Base-by-base conservation (phyloP, 1,140 invertebrate species). In the Saccostrea echinata region DNA sequence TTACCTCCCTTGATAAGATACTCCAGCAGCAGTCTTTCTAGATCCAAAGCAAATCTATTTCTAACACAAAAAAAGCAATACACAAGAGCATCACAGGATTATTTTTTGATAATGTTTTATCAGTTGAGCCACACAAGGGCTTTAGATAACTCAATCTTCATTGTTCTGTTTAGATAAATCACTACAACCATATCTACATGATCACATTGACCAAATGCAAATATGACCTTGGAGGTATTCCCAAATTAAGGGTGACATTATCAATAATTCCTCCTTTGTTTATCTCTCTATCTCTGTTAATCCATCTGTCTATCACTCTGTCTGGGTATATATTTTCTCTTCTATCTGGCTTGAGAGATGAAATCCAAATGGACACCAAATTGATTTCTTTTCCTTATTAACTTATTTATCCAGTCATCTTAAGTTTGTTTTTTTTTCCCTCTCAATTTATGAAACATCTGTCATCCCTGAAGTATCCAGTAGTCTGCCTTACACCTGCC, bases 181-280 rank as follows among this genome's bases (percentile, higher is more conserved):
- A 76, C 21, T 33, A n/a, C n/a, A 30, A 64, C 21, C 57, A 64
- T 21, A 18, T 24, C 57, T 64, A n/a, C 57, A 64, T 9, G 8
- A 24, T 64, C 21, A n/a, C 57, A 13, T 24, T 76, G 68, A 76
- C 68, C 68, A 27, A 76, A 33, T 27, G 27, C 68, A 76, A 43
- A 33, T 11, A 30, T 18, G 68, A 30, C 68, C 68, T 33, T 76
- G 68, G 68, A 24, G 27, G 30, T 33, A 33, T 76, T 76, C 68
- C 68, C 55, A 27, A 76, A 33, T 18, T 76, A 2, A 27, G 9
- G 12, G 30, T 76, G 68, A 76, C 68, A 76, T 27, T 76, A 35
- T 76, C 68, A 76, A 76, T 76, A 76, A 76, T 76, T 76, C 68
- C 68, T 61, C 18, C 4, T 61, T 61, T n/a, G n/a, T 61, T 61